Evolutionary conservation across 2,113 vertebrate genomes (phyloP).

Genomic region (Chelonoidis abingdonii): DNA sequence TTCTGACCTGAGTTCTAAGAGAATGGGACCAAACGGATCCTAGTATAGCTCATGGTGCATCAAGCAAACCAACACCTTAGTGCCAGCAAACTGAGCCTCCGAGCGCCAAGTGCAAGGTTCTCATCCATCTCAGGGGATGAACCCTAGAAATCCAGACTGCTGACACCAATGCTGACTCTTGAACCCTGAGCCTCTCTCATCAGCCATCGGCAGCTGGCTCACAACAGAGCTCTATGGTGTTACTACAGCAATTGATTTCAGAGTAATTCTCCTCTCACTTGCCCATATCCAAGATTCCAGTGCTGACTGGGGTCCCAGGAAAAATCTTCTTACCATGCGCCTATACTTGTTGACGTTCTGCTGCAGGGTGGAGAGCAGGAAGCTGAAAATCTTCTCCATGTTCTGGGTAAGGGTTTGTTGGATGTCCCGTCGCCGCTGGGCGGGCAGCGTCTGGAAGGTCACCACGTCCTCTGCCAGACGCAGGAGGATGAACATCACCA

Average conservation of each 20-base stretch:
- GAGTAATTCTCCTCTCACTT: not conserved
- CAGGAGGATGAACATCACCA: slow-evolving; percentile 97
- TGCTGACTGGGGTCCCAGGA: not conserved
- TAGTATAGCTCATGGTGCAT: not conserved
- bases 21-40: not conserved
- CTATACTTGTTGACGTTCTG: slow-evolving; percentile 90
- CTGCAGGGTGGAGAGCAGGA: slow-evolving; percentile 90
- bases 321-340: slow-evolving; percentile 74
- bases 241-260: not conserved
- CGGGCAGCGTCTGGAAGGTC: slow-evolving; percentile 94
- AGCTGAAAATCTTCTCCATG: slow-evolving; percentile 95
- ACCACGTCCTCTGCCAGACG: slow-evolving; percentile 96
- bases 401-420: slow-evolving; percentile 96
- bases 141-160: not conserved
- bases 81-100: not conserved
- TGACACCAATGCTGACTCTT: not conserved
- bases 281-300: not conserved
- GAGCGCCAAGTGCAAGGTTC: accelerated
- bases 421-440: slow-evolving; percentile 95
- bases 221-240: not conserved
- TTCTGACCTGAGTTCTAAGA: not conserved
- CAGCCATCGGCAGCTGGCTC: not conserved
- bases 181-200: not conserved
- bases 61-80: not conserved
- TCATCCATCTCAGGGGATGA: not conserved